A percentile compares a stretch with the other conserved stretches of the same genome.
Evolutionary conservation across 2,888 invertebrate species (phyloP).

Genomic region (Microdon myrmicae): DNA sequence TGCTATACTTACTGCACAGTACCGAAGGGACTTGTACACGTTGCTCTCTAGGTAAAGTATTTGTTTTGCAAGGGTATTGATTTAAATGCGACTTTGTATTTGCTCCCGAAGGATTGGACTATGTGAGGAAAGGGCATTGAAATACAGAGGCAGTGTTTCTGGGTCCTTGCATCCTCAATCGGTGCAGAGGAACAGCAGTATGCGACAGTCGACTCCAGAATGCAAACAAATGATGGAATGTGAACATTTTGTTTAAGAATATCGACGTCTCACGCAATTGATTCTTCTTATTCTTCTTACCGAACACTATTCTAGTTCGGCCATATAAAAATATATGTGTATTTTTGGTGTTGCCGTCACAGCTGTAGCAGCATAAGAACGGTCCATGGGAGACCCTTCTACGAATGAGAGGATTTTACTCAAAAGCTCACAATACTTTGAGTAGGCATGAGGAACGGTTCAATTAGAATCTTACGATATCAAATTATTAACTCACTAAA

Average conservation of each 20-base stretch:
- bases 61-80: conserved; percentile 4
- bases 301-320: too few species aligned
- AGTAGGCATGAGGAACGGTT: too few species aligned
- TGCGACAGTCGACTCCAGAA: conserved; percentile 54
- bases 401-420: too few species aligned
- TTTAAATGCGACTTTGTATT: neutral
- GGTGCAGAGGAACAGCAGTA: conserved; percentile 55
- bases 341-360: too few species aligned
- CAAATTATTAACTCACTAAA: too few species aligned
- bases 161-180: conserved; percentile 57
- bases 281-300: too few species aligned
- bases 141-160: conserved; percentile 67
- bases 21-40: conserved; percentile 78
- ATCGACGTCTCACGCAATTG: too few species aligned
- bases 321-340: too few species aligned
- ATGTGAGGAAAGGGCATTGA: conserved; percentile 68
- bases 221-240: conserved; percentile 59
- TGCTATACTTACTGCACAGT: conserved; percentile 89
- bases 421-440: too few species aligned
- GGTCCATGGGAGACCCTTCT: too few species aligned
- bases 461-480: too few species aligned
- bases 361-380: too few species aligned
- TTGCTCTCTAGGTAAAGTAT: conserved; percentile 73
- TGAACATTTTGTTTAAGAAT: conserved; percentile 61
- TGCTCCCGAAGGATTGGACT: conserved; percentile 71